Conservation (phyloP, 2,113 vertebrate genomes). For the Strix uralensis region DNA sequence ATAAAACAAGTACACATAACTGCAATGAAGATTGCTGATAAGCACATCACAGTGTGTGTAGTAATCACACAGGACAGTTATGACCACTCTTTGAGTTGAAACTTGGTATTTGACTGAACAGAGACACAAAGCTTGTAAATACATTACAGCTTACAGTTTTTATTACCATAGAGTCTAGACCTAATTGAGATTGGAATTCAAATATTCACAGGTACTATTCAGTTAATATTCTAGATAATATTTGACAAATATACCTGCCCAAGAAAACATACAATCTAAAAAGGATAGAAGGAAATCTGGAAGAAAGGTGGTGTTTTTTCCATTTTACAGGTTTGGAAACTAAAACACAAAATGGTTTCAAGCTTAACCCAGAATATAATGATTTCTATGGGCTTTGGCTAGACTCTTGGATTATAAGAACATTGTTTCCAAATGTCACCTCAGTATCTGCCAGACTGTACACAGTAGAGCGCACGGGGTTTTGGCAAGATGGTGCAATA, state of each 20-base stretch:
- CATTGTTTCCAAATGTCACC: not conserved
- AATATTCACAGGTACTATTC: not conserved
- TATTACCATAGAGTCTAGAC: not conserved
- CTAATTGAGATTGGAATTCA: not conserved
- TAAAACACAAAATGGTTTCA: not conserved
- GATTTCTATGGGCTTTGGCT: not conserved
- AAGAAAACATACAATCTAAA: not conserved
- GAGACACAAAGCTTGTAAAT: conserved; percentile 15
- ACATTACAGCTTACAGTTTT: not conserved
- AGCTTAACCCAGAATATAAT: not conserved
- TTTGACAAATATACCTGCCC: not conserved
- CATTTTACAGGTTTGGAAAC: conserved; percentile 18
- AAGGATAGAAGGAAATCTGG: not conserved
- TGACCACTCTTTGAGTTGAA: not conserved
- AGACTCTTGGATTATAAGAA: not conserved
- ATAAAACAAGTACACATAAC: not conserved
- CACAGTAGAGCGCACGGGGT: not conserved
- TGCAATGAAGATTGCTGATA: not conserved
- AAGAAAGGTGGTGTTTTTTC: conserved; percentile 8
- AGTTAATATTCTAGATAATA: not conserved
- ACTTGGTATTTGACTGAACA: not conserved
- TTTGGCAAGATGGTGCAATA: not conserved
- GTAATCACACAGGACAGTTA: not conserved
- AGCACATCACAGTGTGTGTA: not conserved
- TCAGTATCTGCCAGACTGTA: not conserved